Conservation (phyloP, 1,140 invertebrate species). For the Diorhabda sublineata region DNA sequence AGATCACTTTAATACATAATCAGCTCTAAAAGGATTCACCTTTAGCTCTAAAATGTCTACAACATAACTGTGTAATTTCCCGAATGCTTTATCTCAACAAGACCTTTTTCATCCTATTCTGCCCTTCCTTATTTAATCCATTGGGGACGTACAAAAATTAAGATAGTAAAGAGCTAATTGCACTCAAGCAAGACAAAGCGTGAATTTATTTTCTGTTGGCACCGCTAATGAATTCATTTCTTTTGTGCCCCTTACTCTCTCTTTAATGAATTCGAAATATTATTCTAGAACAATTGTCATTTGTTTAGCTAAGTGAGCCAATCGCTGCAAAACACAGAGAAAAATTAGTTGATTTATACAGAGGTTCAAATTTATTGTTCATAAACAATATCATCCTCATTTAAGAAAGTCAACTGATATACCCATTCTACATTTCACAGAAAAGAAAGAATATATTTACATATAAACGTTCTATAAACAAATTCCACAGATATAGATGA, state of each 20-base stretch:
- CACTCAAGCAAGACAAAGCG: background rate
- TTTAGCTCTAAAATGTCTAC: background rate
- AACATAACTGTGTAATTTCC: background rate
- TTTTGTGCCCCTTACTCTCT: background rate
- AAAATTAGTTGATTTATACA: no score
- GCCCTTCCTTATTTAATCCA: background rate
- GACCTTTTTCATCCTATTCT: background rate
- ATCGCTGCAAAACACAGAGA: background rate
- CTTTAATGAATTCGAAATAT: slow-evolving; percentile 8
- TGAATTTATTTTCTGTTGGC: slow-evolving; percentile 1
- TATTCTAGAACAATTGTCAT: slow-evolving; percentile 6
- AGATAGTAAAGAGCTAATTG: background rate
- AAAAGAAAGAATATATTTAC: no score
- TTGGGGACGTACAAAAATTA: background rate
- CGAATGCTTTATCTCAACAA: background rate
- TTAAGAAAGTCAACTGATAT: no score
- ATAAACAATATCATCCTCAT: no score
- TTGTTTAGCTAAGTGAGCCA: background rate
- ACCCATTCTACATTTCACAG: no score
- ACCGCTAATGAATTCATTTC: slow-evolving; percentile 8
- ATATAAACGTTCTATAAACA: no score
- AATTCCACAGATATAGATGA: no score
- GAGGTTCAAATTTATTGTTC: no score
- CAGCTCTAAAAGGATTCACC: background rate
- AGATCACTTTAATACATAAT: no score